These are phyloP conservation scores for Lobophora halterata DNA, from an alignment of 2,888 invertebrate species.

Conservation along the genomic window DNA sequence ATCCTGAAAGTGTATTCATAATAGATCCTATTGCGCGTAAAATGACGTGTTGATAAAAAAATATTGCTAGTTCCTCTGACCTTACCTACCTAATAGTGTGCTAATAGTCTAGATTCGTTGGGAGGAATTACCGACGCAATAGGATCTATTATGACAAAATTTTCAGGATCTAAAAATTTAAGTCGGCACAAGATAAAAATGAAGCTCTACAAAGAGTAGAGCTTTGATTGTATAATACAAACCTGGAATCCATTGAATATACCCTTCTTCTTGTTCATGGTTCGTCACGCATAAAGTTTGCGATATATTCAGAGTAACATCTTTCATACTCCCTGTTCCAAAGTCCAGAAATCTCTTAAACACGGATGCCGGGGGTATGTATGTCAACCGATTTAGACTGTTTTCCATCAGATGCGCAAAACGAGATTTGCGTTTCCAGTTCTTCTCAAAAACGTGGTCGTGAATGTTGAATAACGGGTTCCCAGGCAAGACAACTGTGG, in stretches of 20 bases:
- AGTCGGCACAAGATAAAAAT: no score
- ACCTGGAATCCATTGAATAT: constrained; percentile 72
- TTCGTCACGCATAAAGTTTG: constrained; percentile 71
- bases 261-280: constrained; percentile 63
- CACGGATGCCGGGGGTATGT: constrained; percentile 66
- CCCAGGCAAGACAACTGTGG: constrained; percentile 55
- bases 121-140: constrained; percentile 58
- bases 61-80: no score
- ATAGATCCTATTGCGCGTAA: no score
- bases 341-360: constrained; percentile 69
- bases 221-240: constrained; percentile 3
- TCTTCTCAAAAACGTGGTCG: constrained; percentile 58
- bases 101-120: constrained; percentile 68
- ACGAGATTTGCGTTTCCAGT: constrained; percentile 52
- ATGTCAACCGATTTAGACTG: constrained; percentile 56
- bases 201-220: no score
- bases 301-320: constrained; percentile 65
- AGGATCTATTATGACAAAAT: constrained; percentile 65
- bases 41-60: no score
- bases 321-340: constrained; percentile 57
- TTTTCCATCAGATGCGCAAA: constrained; percentile 68
- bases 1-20: no score
- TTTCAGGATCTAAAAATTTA: no score
- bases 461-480: constrained; percentile 52
- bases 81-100: constrained; percentile 67